Evolutionary conservation across 2,888 invertebrate species (phyloP).

Genomic region (Ommatoiulus sabulosus): DNA sequence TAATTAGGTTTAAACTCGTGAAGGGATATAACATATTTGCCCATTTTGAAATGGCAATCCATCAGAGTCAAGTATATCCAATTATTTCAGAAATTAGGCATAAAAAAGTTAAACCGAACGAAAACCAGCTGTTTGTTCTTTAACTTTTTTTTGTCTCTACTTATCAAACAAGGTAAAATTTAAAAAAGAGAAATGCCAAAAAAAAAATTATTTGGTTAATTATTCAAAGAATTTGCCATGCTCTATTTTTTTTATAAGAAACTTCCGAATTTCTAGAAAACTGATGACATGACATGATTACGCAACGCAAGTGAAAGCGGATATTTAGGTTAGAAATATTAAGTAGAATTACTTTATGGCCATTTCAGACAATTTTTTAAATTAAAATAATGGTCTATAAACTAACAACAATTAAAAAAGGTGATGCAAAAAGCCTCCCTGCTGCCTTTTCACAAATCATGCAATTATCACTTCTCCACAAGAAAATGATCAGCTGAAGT

Average conservation of each 20-base stretch:
- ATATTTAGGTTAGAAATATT: constrained; percentile 7
- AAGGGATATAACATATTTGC: background rate
- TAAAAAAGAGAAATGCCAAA: background rate
- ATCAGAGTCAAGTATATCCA: constrained; percentile 37
- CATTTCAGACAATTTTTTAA: background rate
- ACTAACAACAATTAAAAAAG: background rate
- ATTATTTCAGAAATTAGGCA: background rate
- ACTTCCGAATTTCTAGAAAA: background rate
- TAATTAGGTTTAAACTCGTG: background rate
- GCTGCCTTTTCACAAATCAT: background rate
- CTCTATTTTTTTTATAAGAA: background rate
- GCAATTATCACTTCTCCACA: too few species aligned
- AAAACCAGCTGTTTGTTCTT: background rate
- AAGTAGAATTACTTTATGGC: constrained; percentile 19
- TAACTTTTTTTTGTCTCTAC: background rate
- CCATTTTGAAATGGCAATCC: constrained; percentile 7
- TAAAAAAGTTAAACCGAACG: background rate
- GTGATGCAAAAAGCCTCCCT: background rate
- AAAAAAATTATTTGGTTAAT: background rate
- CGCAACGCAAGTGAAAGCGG: background rate
- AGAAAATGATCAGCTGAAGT: too few species aligned
- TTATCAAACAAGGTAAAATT: background rate
- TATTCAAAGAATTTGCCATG: background rate
- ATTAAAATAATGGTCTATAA: background rate
- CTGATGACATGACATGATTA: background rate